Evolutionary conservation across 2,113 vertebrate species (phyloP).

Genomic region (Podarcis raffonei): DNA sequence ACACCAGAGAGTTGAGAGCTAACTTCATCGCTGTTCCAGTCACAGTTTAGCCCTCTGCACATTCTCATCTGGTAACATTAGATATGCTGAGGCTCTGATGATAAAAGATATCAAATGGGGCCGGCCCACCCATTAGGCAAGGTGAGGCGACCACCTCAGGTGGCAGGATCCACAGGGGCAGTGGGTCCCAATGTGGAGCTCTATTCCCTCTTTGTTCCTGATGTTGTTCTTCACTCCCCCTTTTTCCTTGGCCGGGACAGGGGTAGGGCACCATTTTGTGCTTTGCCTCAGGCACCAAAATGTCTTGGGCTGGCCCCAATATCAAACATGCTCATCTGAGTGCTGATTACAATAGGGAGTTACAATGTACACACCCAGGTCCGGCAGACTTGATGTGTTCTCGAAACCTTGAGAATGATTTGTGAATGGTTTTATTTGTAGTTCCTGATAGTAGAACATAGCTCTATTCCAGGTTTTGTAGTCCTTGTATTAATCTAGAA

Average conservation of each 20-base stretch:
- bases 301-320: too few relatives aligned
- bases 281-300: too few relatives aligned
- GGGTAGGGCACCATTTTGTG: too few relatives aligned
- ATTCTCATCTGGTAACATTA: constrained; percentile 26
- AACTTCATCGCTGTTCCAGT: not conserved
- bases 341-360: not conserved
- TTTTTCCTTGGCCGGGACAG: too few relatives aligned
- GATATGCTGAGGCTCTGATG: not conserved
- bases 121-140: too few relatives aligned
- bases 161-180: too few relatives aligned
- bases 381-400: not conserved
- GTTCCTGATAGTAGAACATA: not conserved
- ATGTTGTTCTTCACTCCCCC: too few relatives aligned
- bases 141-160: too few relatives aligned
- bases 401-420: not conserved
- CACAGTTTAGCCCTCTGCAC: constrained; percentile 2
- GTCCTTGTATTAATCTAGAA: too few relatives aligned
- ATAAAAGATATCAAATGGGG: not conserved
- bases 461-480: not conserved
- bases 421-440: not conserved
- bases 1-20: not conserved
- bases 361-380: not conserved
- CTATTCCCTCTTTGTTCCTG: too few relatives aligned
- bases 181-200: too few relatives aligned
- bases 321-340: constrained; percentile 10